Conservation (phyloP, 2,888 invertebrate genomes). For the Nineta flava region DNA sequence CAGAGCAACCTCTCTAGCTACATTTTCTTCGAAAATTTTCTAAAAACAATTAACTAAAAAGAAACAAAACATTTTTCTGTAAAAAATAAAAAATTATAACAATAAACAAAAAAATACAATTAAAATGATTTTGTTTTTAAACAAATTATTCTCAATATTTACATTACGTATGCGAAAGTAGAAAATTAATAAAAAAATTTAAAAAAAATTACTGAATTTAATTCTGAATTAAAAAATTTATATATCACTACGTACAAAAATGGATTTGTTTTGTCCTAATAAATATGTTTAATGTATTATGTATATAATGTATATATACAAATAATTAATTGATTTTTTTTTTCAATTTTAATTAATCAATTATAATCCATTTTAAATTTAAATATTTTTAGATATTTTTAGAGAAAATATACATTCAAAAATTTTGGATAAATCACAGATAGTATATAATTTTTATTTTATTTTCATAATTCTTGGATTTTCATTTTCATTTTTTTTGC, state of each 20-base stretch:
- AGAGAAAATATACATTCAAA: slow-evolving; percentile 42
- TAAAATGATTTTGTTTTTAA: too few relatives aligned
- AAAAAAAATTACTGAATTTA: background rate
- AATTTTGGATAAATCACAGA: slow-evolving; percentile 41
- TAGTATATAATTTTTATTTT: slow-evolving; percentile 33
- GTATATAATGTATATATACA: background rate
- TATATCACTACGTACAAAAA: slow-evolving; percentile 2
- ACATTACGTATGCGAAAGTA: too few relatives aligned
- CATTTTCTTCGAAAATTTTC: too few relatives aligned
- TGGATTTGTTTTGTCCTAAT: slow-evolving; percentile 3
- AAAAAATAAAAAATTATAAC: too few relatives aligned
- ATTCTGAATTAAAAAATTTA: background rate
- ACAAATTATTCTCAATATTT: too few relatives aligned
- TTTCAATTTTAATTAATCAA: background rate
- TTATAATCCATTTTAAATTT: slow-evolving; percentile 22
- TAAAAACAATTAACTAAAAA: too few relatives aligned
- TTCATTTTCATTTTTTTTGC: too few relatives aligned
- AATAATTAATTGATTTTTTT: slow-evolving; percentile 1
- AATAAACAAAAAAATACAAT: too few relatives aligned
- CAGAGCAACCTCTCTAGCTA: too few relatives aligned
- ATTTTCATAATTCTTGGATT: slow-evolving; percentile 14
- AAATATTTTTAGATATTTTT: slow-evolving; percentile 35
- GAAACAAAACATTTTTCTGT: too few relatives aligned
- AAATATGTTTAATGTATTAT: slow-evolving; percentile 1
- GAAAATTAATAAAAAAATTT: too few relatives aligned